Conservation (phyloP, 2,888 invertebrate species). For the Perizoma flavofasciatum region DNA sequence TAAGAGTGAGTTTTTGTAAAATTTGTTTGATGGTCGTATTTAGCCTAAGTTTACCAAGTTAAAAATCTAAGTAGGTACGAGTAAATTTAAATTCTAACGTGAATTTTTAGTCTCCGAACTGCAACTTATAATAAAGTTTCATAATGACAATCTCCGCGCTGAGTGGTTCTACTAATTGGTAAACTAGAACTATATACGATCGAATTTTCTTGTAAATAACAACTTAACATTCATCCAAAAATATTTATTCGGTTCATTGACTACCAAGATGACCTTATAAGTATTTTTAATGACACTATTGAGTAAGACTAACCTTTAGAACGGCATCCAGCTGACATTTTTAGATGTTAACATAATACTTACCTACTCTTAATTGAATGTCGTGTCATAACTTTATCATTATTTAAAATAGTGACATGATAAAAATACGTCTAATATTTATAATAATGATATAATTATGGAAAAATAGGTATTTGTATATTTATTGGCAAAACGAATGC, state of each 20-base stretch:
- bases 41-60: slow-evolving; percentile 11
- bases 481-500: slow-evolving; percentile 5
- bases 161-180: not conserved
- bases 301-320: slow-evolving; percentile 31
- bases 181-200: slow-evolving; percentile 16
- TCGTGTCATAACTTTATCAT: slow-evolving; percentile 3
- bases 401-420: not conserved
- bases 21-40: slow-evolving; percentile 18
- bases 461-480: not conserved
- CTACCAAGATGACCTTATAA: slow-evolving; percentile 14
- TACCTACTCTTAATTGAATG: slow-evolving; percentile 9
- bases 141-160: no score
- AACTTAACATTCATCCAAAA: slow-evolving; percentile 18
- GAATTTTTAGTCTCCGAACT: no score
- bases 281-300: slow-evolving; percentile 23
- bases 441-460: slow-evolving; percentile 7
- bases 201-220: slow-evolving; percentile 26
- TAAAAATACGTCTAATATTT: not conserved
- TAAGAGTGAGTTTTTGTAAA: slow-evolving; percentile 27
- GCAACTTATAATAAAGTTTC: not conserved
- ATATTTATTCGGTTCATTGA: slow-evolving; percentile 14
- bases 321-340: slow-evolving; percentile 34
- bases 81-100: no score
- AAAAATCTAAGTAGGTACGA: no score
- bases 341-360: slow-evolving; percentile 21